A percentile compares a stretch with the other conserved stretches of the same genome.
Evolutionary conservation across 2,888 invertebrate species (phyloP).

Genomic region (Eristalis arbustorum): DNA sequence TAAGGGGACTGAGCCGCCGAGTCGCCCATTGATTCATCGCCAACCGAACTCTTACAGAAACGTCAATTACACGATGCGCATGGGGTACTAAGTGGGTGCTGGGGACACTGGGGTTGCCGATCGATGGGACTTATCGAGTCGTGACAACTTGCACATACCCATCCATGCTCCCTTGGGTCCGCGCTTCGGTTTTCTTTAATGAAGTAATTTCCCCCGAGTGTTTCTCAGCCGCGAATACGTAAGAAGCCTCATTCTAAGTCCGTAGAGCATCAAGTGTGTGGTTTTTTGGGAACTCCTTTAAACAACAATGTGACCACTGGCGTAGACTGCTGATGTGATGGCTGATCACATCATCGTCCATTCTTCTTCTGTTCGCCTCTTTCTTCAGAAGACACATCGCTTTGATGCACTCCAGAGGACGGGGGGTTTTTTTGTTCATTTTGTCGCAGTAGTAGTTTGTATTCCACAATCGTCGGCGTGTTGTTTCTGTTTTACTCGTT

Average conservation of each 20-base stretch:
- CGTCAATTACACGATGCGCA: conserved; percentile 30
- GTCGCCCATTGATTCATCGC: conserved; percentile 1
- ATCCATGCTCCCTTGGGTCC: neutral
- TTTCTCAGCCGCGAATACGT: conserved; percentile 12
- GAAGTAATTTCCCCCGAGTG: conserved; percentile 10
- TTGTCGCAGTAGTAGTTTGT: conserved; percentile 17
- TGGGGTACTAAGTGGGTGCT: conserved; percentile 33
- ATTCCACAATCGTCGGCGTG: conserved; percentile 32
- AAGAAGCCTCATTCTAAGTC: conserved; percentile 38
- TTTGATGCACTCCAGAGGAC: conserved; percentile 15
- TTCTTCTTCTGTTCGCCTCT: conserved; percentile 22
- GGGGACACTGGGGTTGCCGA: conserved; percentile 26
- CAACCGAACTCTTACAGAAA: conserved; percentile 32
- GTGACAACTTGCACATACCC: conserved; percentile 60
- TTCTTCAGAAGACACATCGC: conserved; percentile 15
- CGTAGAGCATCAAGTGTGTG: conserved; percentile 5
- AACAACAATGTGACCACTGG: conserved; percentile 23
- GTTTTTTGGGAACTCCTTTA: conserved; percentile 55
- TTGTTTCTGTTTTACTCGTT: conserved; percentile 29
- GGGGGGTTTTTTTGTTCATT: conserved; percentile 1
- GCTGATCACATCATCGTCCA: no score
- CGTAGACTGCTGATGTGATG: conserved; percentile 48
- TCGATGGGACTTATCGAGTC: conserved; percentile 34
- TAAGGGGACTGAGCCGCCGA: neutral
- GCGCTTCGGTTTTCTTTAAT: neutral